phyloP scores from a whole-genome alignment of 2,888 invertebrate species.

The Caenorhabditis uteleia region DNA sequence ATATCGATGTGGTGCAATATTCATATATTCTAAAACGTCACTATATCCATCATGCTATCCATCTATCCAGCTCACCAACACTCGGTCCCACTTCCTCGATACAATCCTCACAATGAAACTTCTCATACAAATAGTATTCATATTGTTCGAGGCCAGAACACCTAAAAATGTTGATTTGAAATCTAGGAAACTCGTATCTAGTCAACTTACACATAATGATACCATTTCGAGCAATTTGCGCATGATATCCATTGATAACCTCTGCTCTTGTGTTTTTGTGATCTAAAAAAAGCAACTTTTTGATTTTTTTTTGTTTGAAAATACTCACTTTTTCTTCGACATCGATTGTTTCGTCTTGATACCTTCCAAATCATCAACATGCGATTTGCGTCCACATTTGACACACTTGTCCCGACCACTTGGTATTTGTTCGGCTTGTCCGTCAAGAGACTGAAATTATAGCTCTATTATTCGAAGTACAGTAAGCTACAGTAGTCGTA shows the following conservation, averaged over 20 bases:
- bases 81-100: constrained; percentile 32
- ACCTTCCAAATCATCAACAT: no score
- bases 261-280: constrained; percentile 10
- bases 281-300: no score
- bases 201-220: constrained; percentile 81
- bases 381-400: no score
- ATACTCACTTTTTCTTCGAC: no score
- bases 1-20: constrained; percentile 45
- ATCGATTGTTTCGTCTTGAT: no score
- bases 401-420: no score
- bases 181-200: not conserved
- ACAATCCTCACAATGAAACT: constrained; percentile 60
- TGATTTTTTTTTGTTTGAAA: no score
- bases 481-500: no score
- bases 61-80: constrained; percentile 33
- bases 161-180: constrained; percentile 26
- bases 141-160: constrained; percentile 64
- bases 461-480: no score
- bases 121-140: constrained; percentile 58
- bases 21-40: constrained; percentile 42
- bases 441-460: no score
- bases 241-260: constrained; percentile 81
- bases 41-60: no score
- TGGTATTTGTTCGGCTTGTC: no score
- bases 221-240: constrained; percentile 87